Evolutionary conservation across 2,888 invertebrate genomes (phyloP).

Genomic region (Apamea sordens): DNA sequence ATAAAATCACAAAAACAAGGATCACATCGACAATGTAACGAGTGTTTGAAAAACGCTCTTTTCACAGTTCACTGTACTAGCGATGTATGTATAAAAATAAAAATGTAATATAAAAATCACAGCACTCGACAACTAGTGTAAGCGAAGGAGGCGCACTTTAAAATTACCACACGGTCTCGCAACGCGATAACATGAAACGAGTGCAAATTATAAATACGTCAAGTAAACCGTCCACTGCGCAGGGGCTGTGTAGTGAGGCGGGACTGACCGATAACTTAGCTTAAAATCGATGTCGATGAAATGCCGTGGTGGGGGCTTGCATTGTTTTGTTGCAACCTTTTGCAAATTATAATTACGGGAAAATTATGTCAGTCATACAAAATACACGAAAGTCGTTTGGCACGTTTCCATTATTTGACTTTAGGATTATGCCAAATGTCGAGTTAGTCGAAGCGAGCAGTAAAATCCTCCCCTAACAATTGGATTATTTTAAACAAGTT

Average conservation of each 20-base stretch:
- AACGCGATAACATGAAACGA: slow-evolving; percentile 55
- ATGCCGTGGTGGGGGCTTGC: background rate
- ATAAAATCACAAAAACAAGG: slow-evolving; percentile 83
- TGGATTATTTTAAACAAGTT: background rate
- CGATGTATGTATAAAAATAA: slow-evolving; percentile 69
- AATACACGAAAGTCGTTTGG: background rate
- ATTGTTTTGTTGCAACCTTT: background rate
- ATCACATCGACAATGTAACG: slow-evolving; percentile 78
- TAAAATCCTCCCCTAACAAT: background rate
- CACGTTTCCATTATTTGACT: background rate
- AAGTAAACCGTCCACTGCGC: slow-evolving; percentile 57
- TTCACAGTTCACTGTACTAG: slow-evolving; percentile 78
- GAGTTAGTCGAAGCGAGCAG: background rate
- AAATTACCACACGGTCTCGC: slow-evolving; percentile 59
- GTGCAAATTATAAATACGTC: slow-evolving; percentile 69
- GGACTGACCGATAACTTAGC: slow-evolving; percentile 21
- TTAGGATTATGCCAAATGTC: background rate
- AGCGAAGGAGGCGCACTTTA: slow-evolving; percentile 54
- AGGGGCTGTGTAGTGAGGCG: slow-evolving; percentile 46
- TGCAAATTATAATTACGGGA: background rate
- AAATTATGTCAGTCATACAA: background rate
- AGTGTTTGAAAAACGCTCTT: slow-evolving; percentile 59
- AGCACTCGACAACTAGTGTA: slow-evolving; percentile 56
- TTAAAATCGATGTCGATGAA: slow-evolving; percentile 28
- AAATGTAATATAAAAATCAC: slow-evolving; percentile 67